Base-by-base conservation (phyloP, 2,113 vertebrate species). In the Corydoras sp. region DNA sequence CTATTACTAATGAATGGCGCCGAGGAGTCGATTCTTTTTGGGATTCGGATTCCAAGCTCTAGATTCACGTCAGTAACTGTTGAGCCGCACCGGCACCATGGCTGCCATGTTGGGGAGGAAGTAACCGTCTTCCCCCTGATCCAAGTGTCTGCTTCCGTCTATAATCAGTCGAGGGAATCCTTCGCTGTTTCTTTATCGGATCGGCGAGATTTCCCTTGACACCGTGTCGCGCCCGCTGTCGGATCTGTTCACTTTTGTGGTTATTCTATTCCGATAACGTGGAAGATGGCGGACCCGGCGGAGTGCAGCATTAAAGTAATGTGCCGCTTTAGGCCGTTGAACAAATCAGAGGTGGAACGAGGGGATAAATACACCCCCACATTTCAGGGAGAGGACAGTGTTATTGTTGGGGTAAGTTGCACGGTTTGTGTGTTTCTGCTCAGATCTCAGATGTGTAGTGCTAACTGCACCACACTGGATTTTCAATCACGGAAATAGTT, bases 261-360 rank as follows among this genome's bases (percentile, higher is more conserved):
- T 50, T 51, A 43, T 43, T 56, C 65, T 31, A n/a, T 58, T 67
- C 51, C n/a, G 65, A 55, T n/a, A 67, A 9, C 12, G 65, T 11
- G 69, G 77, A 88, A 96, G 86, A 93, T 97, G 95, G 92, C 92
- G 88, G 94, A 98, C 88, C 89, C 93, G 78, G 92, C 94, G 48
- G 91, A 95, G 83, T 92, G 89, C 87, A 92, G 88, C 76, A 96
- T 98, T 85, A 97, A 96, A 91, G 95, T 98, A 87, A 94, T 97
- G 89, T 97, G 95, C 78, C 93, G 95, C 71, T 97, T 97, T 87
- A 90, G 95, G 86, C 95, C 95, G 10, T 89, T 97, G 14, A 98
- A 97, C 86, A 89, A 89, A 50, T 81, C 94, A 0, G 95, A 98
- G 81, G 86, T 94, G 83, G 84, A 84, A 67, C 90, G 95, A 5